Base-by-base conservation (phyloP, 2,797 vertebrate genomes). In the Aotus griseimembra region DNA sequence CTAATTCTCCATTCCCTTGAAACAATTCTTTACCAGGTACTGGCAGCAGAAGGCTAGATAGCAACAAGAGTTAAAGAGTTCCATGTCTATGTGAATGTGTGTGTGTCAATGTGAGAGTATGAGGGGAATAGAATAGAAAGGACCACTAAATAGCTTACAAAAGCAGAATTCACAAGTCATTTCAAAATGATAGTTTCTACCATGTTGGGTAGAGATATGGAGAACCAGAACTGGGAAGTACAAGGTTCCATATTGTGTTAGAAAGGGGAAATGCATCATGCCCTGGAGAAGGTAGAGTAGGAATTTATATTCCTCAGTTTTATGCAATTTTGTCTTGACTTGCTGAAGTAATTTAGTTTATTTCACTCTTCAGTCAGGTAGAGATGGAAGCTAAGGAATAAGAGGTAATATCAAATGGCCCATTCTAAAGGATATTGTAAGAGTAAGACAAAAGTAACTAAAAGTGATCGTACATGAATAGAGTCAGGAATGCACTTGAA, bases 401-500 rank as follows among this genome's bases (percentile, higher is more conserved):
- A 88, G 50, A 79, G 4, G 3, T 19, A 20, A 57, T 36, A 44
- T 7, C 30, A 67, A 55, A 83, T 0, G 2, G 12, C 1, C 44
- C 24, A 39, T 5, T 83, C 7, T 30, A 76, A 67, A 50, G 24
- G 19, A 12, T 15, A 57, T 64, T 50, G 1, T 30, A 46, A 87
- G 2, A 80, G 26, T 41, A 75, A 79, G 30, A 36, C 58, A 33
- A 70, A 85, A n/a, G 55, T 5, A 50, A 76, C 41, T 88, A 15
- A 82, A 96, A 93, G 17, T 67, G 22, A 28, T 19, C 39, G 19
- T n/a, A 72, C 52, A 44, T 72, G 92, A 88, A 88, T 30, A 86
- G 20, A 28, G 11, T 76, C 12, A 58, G 17, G 28, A 36, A 80
- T 41, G 44, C 20, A 4, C 30, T 75, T 86, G 30, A 48, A 41